Evolutionary conservation across 2,113 vertebrate species (phyloP).

Genomic region (Oreotragus oreotragus): DNA sequence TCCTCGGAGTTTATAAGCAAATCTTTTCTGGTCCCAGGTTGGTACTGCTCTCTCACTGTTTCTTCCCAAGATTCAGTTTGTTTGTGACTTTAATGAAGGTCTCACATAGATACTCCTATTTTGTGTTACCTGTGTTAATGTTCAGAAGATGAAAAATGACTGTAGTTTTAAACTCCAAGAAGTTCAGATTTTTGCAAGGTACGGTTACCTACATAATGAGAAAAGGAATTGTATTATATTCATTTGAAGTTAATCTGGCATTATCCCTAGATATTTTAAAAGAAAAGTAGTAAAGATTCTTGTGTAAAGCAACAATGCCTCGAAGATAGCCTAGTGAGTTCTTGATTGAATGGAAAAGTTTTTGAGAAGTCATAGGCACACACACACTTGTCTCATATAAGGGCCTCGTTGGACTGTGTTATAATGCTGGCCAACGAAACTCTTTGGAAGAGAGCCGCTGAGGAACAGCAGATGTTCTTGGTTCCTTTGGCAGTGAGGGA

Average conservation of each 20-base stretch:
- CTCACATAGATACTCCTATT: not conserved
- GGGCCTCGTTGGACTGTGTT: not conserved
- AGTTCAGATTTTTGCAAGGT: constrained; percentile 33
- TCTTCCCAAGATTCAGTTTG: not conserved
- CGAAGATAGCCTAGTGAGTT: not conserved
- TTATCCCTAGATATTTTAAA: constrained; percentile 1
- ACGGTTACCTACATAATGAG: constrained; percentile 37
- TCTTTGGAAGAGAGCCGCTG: not conserved
- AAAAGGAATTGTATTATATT: constrained; percentile 38
- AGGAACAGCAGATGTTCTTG: not conserved
- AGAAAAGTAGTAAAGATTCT: not conserved
- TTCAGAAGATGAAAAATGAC: constrained; percentile 40
- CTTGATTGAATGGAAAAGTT: constrained; percentile 7
- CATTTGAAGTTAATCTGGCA: constrained; percentile 8
- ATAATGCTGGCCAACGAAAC: constrained; percentile 7
- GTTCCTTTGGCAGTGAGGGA: constrained; percentile 18
- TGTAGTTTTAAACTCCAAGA: constrained; percentile 35
- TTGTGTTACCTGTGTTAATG: not conserved
- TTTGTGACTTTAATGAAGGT: constrained; percentile 40
- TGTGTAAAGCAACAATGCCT: not conserved
- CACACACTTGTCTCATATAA: not conserved
- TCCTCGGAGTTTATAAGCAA: not conserved
- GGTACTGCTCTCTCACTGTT: not conserved
- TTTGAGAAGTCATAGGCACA: not conserved
- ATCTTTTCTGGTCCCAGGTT: not conserved